Conservation (phyloP, 2,888 invertebrate species). For the Dolichopus griseipennis region DNA sequence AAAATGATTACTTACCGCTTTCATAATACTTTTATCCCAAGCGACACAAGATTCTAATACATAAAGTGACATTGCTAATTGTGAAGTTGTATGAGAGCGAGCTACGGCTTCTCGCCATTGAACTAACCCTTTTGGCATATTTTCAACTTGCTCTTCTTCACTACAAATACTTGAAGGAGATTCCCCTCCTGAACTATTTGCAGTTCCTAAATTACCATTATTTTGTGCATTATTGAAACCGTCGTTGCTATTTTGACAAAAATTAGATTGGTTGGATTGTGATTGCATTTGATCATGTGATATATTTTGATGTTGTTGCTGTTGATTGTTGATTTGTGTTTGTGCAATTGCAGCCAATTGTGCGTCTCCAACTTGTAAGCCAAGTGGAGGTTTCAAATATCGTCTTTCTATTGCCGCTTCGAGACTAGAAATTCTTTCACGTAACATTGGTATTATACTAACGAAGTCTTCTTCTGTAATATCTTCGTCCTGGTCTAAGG, state of each 20-base stretch:
- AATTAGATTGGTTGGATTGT: constrained; percentile 31
- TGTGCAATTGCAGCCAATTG: constrained; percentile 52
- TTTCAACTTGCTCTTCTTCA: constrained; percentile 40
- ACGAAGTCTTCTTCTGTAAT: constrained; percentile 45
- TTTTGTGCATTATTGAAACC: constrained; percentile 28
- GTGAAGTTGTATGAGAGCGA: constrained; percentile 77
- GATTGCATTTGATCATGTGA: constrained; percentile 34
- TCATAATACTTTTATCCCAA: constrained; percentile 99
- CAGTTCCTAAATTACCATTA: constrained; percentile 29
- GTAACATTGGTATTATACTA: constrained; percentile 49
- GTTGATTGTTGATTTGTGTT: constrained; percentile 43
- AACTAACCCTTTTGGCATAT: constrained; percentile 54
- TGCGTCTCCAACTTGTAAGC: constrained; percentile 53
- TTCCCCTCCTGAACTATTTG: constrained; percentile 32
- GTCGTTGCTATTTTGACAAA: constrained; percentile 22
- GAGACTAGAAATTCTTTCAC: constrained; percentile 65
- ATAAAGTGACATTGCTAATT: constrained; percentile 81
- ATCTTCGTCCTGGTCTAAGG: constrained; percentile 46
- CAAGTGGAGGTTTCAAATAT: constrained; percentile 84
- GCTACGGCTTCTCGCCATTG: constrained; percentile 86
- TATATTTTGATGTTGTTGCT: constrained; percentile 31
- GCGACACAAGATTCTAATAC: constrained; percentile 87
- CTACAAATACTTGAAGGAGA: constrained; percentile 41
- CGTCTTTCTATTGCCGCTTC: constrained; percentile 88
- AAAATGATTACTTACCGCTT: constrained; percentile 72